Evolutionary conservation across 37 sponge, comb jelly and placozoan genomes (phyloP), one percentile per base, ranked within the genome.

Genomic region (Haliclona indistincta): DNA sequence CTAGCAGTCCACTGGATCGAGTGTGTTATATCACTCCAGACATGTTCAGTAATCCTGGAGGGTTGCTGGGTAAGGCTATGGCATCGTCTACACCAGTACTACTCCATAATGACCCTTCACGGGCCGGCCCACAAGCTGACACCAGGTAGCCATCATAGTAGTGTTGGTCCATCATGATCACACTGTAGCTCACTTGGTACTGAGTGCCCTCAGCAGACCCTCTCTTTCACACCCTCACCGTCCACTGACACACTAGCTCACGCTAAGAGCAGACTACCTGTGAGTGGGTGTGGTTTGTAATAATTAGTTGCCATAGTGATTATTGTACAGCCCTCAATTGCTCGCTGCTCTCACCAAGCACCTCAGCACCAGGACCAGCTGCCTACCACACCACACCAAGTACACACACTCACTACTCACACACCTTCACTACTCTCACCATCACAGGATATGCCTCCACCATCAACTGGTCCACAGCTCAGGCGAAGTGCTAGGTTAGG

Each of bases 51-150:
- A 67, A 78, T 42, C 75, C 87, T 15, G 64, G 75, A 5, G n/a
- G n/a, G n/a, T n/a, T n/a, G n/a, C 37, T 91, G 5, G 92, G 92
- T 2, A 51, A 70, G 20, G 92, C 92, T 5, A 68, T 74, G n/a
- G 92, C 83, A n/a, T 91, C 92, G 2, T 91, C 92, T 38, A 91
- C 92, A 1, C 92, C 92, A 6, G 62, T 68, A n/a, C 39, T 43
- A 30, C 37, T 36, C 39, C 33, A 36, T 36, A 37, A n/a, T 8
- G 13, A 8, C 37, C 39, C 66, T 36, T 32, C 20, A 36, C 23
- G 39, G 66, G 37, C 7, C 37, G n/a, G n/a, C n/a, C n/a, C n/a
- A n/a, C n/a, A n/a, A n/a, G n/a, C n/a, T n/a, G n/a, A n/a, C n/a
- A n/a, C n/a, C n/a, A n/a, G n/a, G n/a, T n/a, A n/a, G n/a, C n/a